Percentiles rank a stretch among this genome's conserved stretches.
phyloP scores from a whole-genome alignment of 2,113 vertebrate genomes.

The Paracanthobrama guichenoti region DNA sequence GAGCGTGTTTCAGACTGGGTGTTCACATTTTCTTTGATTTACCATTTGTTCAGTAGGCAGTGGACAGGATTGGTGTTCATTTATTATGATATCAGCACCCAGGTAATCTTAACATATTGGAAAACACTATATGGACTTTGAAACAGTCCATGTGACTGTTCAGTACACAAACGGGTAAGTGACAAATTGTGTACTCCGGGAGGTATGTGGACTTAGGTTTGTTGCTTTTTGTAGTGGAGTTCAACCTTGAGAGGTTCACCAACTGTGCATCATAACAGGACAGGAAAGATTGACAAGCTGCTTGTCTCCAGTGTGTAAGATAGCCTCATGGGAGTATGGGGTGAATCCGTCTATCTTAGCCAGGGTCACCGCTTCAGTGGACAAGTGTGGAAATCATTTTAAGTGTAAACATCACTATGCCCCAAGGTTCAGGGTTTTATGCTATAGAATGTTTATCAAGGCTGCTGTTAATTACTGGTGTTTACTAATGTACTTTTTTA shows the following conservation, averaged over 20 bases:
- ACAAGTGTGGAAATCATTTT: not conserved
- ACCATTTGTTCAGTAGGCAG: constrained; percentile 38
- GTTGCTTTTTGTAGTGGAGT: not conserved
- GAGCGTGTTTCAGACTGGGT: constrained; percentile 33
- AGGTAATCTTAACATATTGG: constrained; percentile 26
- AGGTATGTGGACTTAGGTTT: not conserved
- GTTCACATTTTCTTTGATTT: constrained; percentile 47
- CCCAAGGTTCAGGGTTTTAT: not conserved
- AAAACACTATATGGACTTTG: constrained; percentile 8
- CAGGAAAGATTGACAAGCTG: constrained; percentile 17
- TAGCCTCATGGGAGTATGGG: constrained; percentile 29
- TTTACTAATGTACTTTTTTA: not conserved
- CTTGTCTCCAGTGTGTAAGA: not conserved
- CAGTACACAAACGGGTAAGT: not conserved
- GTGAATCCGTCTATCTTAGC: constrained; percentile 41
- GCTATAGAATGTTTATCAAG: not conserved
- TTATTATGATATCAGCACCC: constrained; percentile 29
- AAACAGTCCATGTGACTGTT: not conserved
- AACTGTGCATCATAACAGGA: constrained; percentile 39
- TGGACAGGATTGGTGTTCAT: constrained; percentile 27
- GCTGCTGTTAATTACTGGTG: not conserved
- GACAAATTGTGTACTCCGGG: constrained; percentile 8
- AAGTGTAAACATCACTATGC: not conserved
- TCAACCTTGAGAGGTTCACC: constrained; percentile 42
- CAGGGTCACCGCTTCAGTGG: constrained; percentile 38